phyloP scores from a whole-genome alignment of 1,140 invertebrate species.

The Lysiphlebus fabarum region DNA sequence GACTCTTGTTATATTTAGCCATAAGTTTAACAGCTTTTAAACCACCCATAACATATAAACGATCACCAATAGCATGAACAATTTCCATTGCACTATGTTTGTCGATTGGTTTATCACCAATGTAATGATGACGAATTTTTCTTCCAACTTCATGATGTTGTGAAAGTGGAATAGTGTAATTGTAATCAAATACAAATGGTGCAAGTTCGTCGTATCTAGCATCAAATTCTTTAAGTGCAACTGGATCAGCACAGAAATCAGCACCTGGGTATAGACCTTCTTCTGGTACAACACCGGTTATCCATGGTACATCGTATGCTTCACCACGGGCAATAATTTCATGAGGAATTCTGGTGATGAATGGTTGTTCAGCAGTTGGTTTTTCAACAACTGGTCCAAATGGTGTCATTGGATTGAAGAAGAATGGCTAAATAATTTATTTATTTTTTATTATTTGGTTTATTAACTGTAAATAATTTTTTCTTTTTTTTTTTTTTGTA shows the following conservation, averaged over 20 bases:
- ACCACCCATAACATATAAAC: conserved; percentile 56
- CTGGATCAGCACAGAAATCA: conserved; percentile 48
- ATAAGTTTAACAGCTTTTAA: conserved; percentile 56
- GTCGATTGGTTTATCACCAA: conserved; percentile 48
- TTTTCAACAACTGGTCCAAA: conserved; percentile 63
- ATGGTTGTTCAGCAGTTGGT: conserved; percentile 48
- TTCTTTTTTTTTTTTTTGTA: not conserved
- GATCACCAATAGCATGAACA: conserved; percentile 57
- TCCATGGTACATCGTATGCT: conserved; percentile 59
- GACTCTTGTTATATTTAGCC: conserved; percentile 50
- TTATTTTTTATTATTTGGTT: conserved; percentile 20
- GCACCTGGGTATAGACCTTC: conserved; percentile 65
- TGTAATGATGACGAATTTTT: conserved; percentile 57
- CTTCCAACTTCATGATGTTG: conserved; percentile 43
- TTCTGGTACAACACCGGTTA: conserved; percentile 58
- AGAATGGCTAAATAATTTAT: conserved; percentile 46
- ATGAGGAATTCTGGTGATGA: conserved; percentile 59
- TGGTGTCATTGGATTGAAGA: conserved; percentile 61
- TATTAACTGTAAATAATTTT: conserved; percentile 10
- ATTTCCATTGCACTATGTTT: conserved; percentile 23
- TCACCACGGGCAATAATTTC: conserved; percentile 55
- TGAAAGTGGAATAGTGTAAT: conserved; percentile 55
- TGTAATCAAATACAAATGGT: conserved; percentile 58
- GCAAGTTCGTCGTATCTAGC: conserved; percentile 56
- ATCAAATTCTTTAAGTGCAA: conserved; percentile 52